Conservation (phyloP, 1,140 invertebrate genomes). For the Marisa cornuarietis region DNA sequence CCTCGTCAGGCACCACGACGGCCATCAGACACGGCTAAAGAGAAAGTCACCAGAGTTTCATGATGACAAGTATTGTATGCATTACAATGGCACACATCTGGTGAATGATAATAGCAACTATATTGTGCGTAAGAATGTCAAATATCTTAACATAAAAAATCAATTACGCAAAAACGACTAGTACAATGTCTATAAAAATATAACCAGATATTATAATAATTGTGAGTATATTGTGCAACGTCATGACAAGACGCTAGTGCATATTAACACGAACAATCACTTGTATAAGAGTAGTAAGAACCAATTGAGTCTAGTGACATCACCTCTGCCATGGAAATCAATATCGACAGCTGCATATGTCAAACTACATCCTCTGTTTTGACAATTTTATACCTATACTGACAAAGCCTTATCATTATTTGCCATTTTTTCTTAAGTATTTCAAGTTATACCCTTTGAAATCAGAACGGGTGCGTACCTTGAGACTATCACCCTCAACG, state of each 20-base stretch:
- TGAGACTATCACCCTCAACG: conserved; percentile 93
- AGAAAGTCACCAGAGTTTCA: not conserved
- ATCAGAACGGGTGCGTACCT: conserved; percentile 65
- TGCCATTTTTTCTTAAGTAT: not conserved
- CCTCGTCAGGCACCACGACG: conserved; percentile 93
- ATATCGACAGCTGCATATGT: not conserved
- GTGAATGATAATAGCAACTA: too few species aligned
- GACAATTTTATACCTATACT: not conserved
- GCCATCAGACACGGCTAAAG: conserved; percentile 90
- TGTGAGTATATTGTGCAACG: too few species aligned
- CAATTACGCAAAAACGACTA: too few species aligned
- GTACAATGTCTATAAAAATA: too few species aligned
- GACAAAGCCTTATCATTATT: not conserved
- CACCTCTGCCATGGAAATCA: not conserved
- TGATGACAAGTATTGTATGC: too few species aligned
- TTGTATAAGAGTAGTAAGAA: too few species aligned
- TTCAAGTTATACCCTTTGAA: not conserved
- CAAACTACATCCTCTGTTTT: not conserved
- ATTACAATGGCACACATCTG: too few species aligned
- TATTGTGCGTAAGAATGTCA: too few species aligned
- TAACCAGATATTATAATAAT: too few species aligned
- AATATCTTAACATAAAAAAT: too few species aligned
- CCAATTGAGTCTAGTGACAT: not conserved
- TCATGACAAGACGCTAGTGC: too few species aligned
- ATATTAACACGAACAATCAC: too few species aligned